Base-by-base conservation (phyloP, 2,888 invertebrate species). In the Camptogramma bilineatum region DNA sequence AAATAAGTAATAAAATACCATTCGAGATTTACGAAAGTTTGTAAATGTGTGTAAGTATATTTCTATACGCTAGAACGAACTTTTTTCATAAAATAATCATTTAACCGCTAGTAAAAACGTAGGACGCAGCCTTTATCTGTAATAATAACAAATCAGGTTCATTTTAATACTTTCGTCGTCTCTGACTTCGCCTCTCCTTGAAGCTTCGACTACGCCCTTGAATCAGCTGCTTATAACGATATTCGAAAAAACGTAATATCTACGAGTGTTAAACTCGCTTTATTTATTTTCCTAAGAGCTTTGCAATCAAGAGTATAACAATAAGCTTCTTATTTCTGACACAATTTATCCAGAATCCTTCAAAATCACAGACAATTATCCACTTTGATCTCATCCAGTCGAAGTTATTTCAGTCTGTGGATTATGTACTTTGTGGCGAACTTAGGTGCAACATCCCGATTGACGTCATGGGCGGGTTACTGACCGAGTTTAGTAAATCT, bases 381-480 rank as follows among this genome's bases (percentile, higher is more conserved):
- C 34, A 8, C 68, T 68, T 59, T 62, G 53, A 63, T 64, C 64
- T 62, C 19, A 18, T 13, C 47, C 47, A 54, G 13, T 19, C 34
- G n/a, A 31, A 58, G 64, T 62, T 69, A 69, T 75, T 78, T 75
- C 59, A 71, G 71, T 71, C 60, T 66, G 65, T 64, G 47, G 55
- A 54, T 71, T 69, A 62, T 70, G 65, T 69, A 46, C 24, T 71
- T 72, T 68, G 71, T 61, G 53, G 68, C 64, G 44, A 44, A 44
- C 66, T 74, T 72, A 75, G 70, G 72, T 82, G 82, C 77, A 82
- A 71, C 74, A 75, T 73, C 71, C 56, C 69, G 71, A 77, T 77
- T 86, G 86, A 87, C 86, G 86, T 87, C 86, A 86, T 64, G 55
- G 64, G 59, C 53, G 67, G 80, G 81, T 79, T 82, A 74, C 57